Evolutionary conservation across 2,797 vertebrate genomes (phyloP).

Genomic region (Buphagus erythrorhynchus): DNA sequence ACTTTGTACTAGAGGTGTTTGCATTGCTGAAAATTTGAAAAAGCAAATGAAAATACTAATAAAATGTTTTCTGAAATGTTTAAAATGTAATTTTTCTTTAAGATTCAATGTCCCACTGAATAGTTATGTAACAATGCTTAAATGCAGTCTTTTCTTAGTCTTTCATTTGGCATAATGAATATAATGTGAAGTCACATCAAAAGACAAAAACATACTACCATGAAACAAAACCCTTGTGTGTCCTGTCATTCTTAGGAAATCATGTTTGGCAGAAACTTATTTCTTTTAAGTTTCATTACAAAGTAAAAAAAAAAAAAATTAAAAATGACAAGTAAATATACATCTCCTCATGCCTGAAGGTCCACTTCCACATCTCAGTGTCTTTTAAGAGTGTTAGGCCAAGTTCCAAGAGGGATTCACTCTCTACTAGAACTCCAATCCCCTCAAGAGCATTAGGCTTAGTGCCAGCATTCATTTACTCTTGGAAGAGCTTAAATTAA

Average conservation of each 20-base stretch:
- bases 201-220: neutral
- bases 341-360: neutral
- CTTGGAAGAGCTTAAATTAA: slow-evolving; percentile 40
- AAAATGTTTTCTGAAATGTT: neutral
- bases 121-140: neutral
- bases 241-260: neutral
- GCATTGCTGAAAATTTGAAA: neutral
- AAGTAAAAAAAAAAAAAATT: neutral
- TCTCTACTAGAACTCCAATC: slow-evolving; percentile 11
- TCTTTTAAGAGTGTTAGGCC: neutral
- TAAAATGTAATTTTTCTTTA: neutral
- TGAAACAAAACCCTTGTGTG: neutral
- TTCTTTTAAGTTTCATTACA: neutral
- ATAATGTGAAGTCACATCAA: neutral
- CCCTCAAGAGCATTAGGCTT: slow-evolving; percentile 50
- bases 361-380: neutral
- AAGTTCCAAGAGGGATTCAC: slow-evolving; percentile 19
- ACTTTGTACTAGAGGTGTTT: neutral
- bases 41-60: neutral
- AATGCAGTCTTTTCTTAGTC: neutral
- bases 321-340: neutral
- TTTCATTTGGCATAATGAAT: neutral
- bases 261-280: neutral
- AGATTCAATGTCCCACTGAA: neutral
- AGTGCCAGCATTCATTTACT: slow-evolving; percentile 31